A percentile compares a stretch with the other conserved stretches of the same genome.
Conservation (phyloP, 1,140 invertebrate genomes). For the Drosophila baimaii region DNA sequence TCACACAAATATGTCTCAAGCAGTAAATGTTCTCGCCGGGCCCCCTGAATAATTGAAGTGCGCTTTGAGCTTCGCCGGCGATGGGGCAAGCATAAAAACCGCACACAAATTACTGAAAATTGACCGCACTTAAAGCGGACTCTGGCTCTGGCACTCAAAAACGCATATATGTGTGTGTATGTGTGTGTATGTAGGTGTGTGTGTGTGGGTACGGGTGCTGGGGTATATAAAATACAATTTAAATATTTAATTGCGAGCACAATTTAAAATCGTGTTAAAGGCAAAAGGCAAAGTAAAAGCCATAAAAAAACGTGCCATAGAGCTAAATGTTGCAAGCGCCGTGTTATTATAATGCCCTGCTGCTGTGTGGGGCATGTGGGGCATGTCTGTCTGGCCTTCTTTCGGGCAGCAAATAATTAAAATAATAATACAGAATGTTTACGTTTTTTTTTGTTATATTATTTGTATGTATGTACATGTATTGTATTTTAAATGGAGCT, state of each 20-base stretch:
- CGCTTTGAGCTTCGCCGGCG: constrained; percentile 41
- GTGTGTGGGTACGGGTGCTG: neutral
- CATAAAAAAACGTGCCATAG: constrained; percentile 47
- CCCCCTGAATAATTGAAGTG: constrained; percentile 68
- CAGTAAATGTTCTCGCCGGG: constrained; percentile 15
- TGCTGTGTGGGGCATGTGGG: neutral
- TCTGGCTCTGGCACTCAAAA: constrained; percentile 20
- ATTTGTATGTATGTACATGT: too few relatives aligned
- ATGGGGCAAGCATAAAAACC: constrained; percentile 63
- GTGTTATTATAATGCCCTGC: constrained; percentile 32
- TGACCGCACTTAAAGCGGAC: constrained; percentile 69
- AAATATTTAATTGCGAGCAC: constrained; percentile 73
- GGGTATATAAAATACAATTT: constrained; percentile 65
- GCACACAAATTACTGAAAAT: constrained; percentile 74
- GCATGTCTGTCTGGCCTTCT: neutral
- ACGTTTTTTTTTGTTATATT: too few relatives aligned
- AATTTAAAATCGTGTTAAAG: constrained; percentile 59
- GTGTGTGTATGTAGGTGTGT: neutral
- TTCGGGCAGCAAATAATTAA: neutral
- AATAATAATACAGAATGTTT: neutral
- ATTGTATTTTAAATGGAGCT: too few relatives aligned
- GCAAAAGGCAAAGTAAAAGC: constrained; percentile 52
- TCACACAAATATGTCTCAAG: constrained; percentile 69
- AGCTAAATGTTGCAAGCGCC: constrained; percentile 43
- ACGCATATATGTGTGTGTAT: neutral